Base-by-base conservation (phyloP, 2,888 invertebrate species). In the Luperina testacea region DNA sequence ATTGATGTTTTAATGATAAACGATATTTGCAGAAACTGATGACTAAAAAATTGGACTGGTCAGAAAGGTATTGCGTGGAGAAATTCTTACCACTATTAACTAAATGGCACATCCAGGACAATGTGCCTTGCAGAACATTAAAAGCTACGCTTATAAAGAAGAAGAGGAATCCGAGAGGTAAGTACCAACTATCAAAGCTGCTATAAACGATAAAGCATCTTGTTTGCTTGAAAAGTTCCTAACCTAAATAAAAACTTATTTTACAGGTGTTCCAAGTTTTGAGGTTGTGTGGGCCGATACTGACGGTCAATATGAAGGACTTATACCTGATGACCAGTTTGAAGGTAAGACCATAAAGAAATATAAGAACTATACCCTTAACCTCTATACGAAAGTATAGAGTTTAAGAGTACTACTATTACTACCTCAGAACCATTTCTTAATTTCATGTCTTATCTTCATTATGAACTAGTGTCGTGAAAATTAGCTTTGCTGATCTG, bases 31-130 rank as follows among this genome's bases (percentile, higher is more conserved):
- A 98, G 98, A 97, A 97, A 93, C 97, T 98, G 85, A 97, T 98
- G 94, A 96, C 97, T 0, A 96, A 95, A 79, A 97, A 98, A 89
- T 92, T 98, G 74, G 97, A 97, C 85, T 99, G 99, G 99, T 97
- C 98, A 5, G 97, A 98, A 90, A 97, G 97, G 53, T 98, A 98
- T 92, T 97, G 98, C 63, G 98, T 98, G 84, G 98, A 98, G 90
- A 98, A 98, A 93, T 97, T 98, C 87, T 95, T 98, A 78, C 98
- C 98, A 0, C 92, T 99, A 67, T 92, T 98, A 42, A 98, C 98
- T 0, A 97, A 98, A 87, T 98, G 98, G 98, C 98, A 98, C 90
- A 94, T 98, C 48, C 92, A 97, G 82, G 96, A 94, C n/a, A 81
- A 90, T 27, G 93, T 96, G 2, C 89, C 93, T 8, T 89, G 89